Percentiles rank a stretch among this genome's conserved stretches.
Conservation (phyloP, 2,113 vertebrate species). For the Petrocephalus microphthalmus region DNA sequence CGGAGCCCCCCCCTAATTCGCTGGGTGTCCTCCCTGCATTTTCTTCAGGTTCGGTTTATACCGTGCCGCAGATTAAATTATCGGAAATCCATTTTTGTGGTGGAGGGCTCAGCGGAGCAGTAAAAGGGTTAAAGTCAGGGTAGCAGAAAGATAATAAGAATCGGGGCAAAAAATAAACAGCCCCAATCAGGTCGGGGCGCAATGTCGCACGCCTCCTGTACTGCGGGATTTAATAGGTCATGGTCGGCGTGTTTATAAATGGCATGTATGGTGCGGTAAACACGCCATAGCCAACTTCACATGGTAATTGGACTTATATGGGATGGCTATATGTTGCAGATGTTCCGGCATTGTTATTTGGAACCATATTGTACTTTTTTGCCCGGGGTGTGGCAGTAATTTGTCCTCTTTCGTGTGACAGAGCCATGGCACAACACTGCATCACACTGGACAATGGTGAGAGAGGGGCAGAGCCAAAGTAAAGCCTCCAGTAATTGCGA, state of each 20-base stretch:
- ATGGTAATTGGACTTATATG: background rate
- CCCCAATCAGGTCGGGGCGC: conserved; percentile 53
- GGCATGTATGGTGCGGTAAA: conserved; percentile 38
- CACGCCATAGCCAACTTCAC: background rate
- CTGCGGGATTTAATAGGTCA: conserved; percentile 60
- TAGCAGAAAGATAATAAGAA: conserved; percentile 61
- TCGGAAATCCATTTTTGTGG: conserved; percentile 61
- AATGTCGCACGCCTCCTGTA: conserved; percentile 52
- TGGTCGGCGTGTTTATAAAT: conserved; percentile 62
- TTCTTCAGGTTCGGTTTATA: conserved; percentile 56
- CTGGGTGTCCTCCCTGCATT: conserved; percentile 46
- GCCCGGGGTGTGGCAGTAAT: conserved; percentile 35
- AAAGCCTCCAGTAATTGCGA: background rate
- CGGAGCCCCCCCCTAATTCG: conserved; percentile 39
- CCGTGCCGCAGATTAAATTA: conserved; percentile 59
- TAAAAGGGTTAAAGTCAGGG: conserved; percentile 59
- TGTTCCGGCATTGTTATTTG: conserved; percentile 43
- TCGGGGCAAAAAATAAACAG: conserved; percentile 49
- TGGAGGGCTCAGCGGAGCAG: conserved; percentile 56
- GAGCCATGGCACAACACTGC: background rate
- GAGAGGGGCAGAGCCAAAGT: background rate
- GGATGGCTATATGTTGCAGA: conserved; percentile 28
- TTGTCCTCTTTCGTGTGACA: conserved; percentile 46
- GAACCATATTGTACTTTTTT: conserved; percentile 44
- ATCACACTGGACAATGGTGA: background rate